These are phyloP conservation scores for Alces alces DNA, from an alignment of 2,113 vertebrate species.

Conservation along the genomic window DNA sequence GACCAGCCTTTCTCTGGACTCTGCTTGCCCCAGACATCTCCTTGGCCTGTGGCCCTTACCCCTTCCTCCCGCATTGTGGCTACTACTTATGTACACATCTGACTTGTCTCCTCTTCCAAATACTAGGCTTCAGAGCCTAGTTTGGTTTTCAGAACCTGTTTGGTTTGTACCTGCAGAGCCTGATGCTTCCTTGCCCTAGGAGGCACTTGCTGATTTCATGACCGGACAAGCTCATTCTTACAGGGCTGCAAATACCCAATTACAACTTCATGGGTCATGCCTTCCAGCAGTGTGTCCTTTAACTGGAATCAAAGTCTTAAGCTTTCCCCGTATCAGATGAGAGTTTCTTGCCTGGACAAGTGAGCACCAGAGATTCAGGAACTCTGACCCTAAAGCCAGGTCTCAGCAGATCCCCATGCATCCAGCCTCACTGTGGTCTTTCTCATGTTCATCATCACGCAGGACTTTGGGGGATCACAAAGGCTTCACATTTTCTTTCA, in stretches of 20 bases:
- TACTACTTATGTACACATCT: background rate
- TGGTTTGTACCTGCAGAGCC: background rate
- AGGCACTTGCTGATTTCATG: background rate
- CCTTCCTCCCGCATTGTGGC: background rate
- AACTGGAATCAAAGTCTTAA: background rate
- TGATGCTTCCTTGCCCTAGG: background rate
- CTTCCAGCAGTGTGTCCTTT: background rate
- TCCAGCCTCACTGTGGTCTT: fast-evolving
- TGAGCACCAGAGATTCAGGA: background rate
- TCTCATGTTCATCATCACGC: background rate
- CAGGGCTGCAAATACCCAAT: background rate
- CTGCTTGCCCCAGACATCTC: background rate
- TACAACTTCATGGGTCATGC: fast-evolving
- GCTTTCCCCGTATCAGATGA: background rate
- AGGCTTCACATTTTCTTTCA: background rate
- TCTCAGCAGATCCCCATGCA: background rate
- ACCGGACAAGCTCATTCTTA: background rate
- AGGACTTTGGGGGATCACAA: background rate
- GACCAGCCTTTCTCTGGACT: background rate
- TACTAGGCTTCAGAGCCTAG: too few species aligned
- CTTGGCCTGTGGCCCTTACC: background rate
- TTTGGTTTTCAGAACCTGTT: background rate
- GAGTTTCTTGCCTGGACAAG: too few species aligned
- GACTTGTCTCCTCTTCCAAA: background rate
- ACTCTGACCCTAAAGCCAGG: background rate